These are phyloP conservation scores for Ypsolopha sequella DNA, from an alignment of 2,888 invertebrate species.

Conservation along the genomic window DNA sequence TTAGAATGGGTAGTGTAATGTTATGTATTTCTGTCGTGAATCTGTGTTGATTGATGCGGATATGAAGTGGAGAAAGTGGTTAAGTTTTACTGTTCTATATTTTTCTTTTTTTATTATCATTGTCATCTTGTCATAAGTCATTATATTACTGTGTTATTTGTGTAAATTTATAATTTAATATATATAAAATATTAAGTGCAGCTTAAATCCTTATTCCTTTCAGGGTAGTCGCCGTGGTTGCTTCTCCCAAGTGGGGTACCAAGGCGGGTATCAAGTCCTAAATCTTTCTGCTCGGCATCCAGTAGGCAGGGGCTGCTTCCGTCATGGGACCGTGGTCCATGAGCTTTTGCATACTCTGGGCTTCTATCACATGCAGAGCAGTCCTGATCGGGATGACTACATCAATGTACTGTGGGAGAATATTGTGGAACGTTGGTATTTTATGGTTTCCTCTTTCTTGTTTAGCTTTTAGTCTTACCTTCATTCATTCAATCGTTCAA, in stretches of 20 bases:
- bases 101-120: no score
- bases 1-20: no score
- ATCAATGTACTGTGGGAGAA: constrained; percentile 81
- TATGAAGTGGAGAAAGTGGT: no score
- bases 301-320: constrained; percentile 69
- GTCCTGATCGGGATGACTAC: constrained; percentile 81
- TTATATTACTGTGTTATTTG: no score
- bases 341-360: constrained; percentile 85
- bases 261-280: constrained; percentile 63
- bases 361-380: constrained; percentile 87
- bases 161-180: no score
- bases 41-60: no score
- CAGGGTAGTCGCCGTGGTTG: constrained; percentile 60
- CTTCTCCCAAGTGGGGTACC: constrained; percentile 62
- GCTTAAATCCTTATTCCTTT: not conserved
- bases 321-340: constrained; percentile 79
- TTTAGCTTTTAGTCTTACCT: no score
- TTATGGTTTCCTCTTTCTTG: not conserved
- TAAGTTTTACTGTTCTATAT: no score
- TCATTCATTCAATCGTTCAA: no score
- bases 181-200: no score
- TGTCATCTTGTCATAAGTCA: no score
- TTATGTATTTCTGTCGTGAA: no score
- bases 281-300: constrained; percentile 70
- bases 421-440: constrained; percentile 68